Percentiles rank a stretch among this genome's conserved stretches.
Evolutionary conservation across 1,140 invertebrate genomes (phyloP).

Genomic region (Spodoptera litura): DNA sequence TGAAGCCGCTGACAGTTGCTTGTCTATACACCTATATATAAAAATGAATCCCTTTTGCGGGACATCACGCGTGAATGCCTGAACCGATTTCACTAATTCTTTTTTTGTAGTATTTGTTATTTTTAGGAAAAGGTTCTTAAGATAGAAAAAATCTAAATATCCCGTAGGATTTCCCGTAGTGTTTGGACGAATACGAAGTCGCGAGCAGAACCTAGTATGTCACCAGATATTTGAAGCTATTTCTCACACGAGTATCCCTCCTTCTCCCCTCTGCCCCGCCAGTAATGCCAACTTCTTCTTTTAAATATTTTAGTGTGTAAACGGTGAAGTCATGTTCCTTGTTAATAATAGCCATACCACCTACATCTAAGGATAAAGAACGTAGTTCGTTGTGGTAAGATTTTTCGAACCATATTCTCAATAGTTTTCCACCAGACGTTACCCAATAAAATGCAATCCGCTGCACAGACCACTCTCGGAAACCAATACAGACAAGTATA

Average conservation of each 20-base stretch:
- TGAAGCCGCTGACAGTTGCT: too few species aligned
- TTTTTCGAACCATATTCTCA: neutral
- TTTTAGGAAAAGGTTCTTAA: too few species aligned
- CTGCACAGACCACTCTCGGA: neutral
- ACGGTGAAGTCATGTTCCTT: slow-evolving; percentile 76
- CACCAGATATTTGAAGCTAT: slow-evolving; percentile 79
- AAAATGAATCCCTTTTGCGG: too few species aligned
- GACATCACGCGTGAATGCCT: too few species aligned
- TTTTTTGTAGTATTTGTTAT: too few species aligned
- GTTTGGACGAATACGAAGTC: too few species aligned
- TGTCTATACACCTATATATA: too few species aligned
- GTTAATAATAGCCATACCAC: slow-evolving; percentile 55
- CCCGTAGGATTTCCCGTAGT: too few species aligned
- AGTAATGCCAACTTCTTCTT: slow-evolving; percentile 62
- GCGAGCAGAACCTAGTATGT: too few species aligned
- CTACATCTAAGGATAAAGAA: neutral
- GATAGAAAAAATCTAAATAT: too few species aligned
- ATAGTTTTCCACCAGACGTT: neutral
- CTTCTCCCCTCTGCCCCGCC: neutral
- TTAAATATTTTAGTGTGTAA: slow-evolving; percentile 80
- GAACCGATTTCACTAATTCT: too few species aligned
- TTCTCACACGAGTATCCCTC: slow-evolving; percentile 72
- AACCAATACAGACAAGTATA: neutral
- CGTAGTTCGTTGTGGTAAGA: neutral
- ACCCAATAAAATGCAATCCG: slow-evolving; percentile 19